Percentiles rank a stretch among this genome's conserved stretches.
These are phyloP conservation scores for Tachysurus vachellii DNA, from an alignment of 2,113 vertebrate genomes.

Conservation along the genomic window DNA sequence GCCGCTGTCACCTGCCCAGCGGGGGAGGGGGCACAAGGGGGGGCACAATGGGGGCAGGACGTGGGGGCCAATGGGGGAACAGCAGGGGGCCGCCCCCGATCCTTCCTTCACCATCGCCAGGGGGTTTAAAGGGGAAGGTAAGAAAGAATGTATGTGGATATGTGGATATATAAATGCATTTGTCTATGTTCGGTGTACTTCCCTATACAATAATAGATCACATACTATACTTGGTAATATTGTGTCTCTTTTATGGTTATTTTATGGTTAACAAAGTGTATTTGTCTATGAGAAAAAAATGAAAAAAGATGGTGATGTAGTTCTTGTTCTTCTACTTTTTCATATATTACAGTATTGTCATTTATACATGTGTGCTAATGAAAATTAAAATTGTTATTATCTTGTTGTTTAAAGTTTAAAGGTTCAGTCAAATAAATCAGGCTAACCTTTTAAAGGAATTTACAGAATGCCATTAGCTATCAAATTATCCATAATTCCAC, in stretches of 20 bases:
- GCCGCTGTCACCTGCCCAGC: slow-evolving; percentile 99
- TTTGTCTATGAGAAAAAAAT: background rate
- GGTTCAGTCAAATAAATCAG: background rate
- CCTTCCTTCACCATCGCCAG: slow-evolving; percentile 73
- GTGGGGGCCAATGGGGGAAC: slow-evolving; percentile 84
- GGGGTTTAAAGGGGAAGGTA: slow-evolving; percentile 55
- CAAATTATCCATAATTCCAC: background rate
- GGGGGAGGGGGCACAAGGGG: slow-evolving; percentile 78
- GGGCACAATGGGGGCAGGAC: slow-evolving; percentile 85
- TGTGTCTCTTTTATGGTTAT: background rate
- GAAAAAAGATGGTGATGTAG: background rate
- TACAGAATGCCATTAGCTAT: background rate
- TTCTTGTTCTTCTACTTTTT: background rate
- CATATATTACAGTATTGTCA: background rate
- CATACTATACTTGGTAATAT: background rate
- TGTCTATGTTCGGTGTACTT: background rate
- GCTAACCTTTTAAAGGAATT: background rate
- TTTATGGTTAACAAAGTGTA: background rate
- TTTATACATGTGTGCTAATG: background rate
- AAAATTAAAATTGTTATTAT: background rate
- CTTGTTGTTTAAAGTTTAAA: background rate
- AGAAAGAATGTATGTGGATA: slow-evolving; percentile 20
- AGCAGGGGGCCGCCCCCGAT: slow-evolving; percentile 89
- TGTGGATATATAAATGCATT: background rate
- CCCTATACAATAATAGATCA: background rate